Percentiles rank a stretch among this genome's conserved stretches.
Conservation (phyloP, 2,113 vertebrate species). For the Dinomys branickii region DNA sequence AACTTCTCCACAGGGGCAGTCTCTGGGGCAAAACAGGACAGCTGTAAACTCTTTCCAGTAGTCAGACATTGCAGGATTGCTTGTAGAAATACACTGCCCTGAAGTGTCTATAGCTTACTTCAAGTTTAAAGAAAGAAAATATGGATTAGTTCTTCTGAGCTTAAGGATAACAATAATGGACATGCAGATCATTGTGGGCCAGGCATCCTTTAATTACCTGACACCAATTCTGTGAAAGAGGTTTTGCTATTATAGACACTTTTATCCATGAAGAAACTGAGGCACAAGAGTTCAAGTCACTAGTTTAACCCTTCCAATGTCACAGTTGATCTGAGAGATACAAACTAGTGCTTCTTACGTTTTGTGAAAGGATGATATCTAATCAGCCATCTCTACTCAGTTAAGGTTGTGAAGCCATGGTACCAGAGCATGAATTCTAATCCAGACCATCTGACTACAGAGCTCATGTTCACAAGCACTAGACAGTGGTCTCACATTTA, state of each 20-base stretch:
- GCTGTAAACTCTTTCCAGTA: background rate
- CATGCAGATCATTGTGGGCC: background rate
- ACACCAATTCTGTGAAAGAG: background rate
- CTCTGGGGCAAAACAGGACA: background rate
- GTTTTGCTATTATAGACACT: background rate
- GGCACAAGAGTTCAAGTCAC: background rate
- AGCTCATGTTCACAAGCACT: background rate
- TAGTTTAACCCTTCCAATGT: background rate
- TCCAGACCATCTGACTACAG: background rate
- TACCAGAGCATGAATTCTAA: background rate
- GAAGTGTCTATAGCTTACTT: conserved; percentile 1
- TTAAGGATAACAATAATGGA: background rate
- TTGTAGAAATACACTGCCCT: background rate
- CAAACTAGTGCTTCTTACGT: background rate
- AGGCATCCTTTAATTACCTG: background rate
- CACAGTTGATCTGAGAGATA: background rate
- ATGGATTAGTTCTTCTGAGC: background rate
- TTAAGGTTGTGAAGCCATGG: background rate
- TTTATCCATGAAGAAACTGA: conserved; percentile 5
- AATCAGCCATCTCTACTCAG: background rate
- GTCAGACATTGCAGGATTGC: background rate
- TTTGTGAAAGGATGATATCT: background rate
- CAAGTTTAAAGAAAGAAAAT: conserved; percentile 39
- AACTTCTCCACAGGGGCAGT: background rate
- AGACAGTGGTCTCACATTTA: background rate